Base-by-base conservation (phyloP, 2,888 invertebrate species). In the Tineola bisselliella region DNA sequence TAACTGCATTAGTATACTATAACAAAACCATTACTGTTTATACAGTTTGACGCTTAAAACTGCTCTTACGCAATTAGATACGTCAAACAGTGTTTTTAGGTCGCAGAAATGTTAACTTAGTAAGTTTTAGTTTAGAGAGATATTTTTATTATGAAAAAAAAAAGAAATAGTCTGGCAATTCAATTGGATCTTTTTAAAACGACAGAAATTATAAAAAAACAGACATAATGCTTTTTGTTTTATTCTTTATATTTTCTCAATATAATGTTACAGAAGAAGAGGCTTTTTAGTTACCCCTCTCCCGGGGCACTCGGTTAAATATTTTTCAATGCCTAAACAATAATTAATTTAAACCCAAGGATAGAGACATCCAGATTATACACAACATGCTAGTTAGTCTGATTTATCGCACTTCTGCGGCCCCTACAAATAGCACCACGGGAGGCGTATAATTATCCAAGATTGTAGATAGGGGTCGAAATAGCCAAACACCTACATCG, bases 331-430 rank as follows among this genome's bases (percentile, higher is more conserved):
- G 3, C 12, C 48, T 43, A 38, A 25, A n/a, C n/a, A 18, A 19
- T 31, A 60, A 43, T 59, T 57, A 61, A 61, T 58, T 61, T 48
- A 8, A 31, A 17, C 12, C 25, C 25, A 38, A 18, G 61, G 59
- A 61, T 52, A 38, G 44, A 38, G 56, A 62, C 60, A 62, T 19
- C 54, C 10, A 33, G 56, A 60, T 60, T 56, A 56, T 30, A 52
- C 30, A 59, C 61, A 69, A 67, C 66, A 65, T 68, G 69, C 12
- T 69, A 71, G 70, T 79, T 79, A 77, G 68, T 70, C 70, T 80
- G 78, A 84, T 83, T 80, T 82, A 83, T 79, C 66, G 66, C 67
- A 68, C 69, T 65, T 66, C 63, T 67, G 65, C 68, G 67, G 68
- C 72, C 71, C 69, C 68, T 69, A 66, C 33, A 31, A 57, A 48